These are phyloP conservation scores for Microtus pennsylvanicus DNA, from an alignment of 2,113 vertebrate genomes.

Conservation along the genomic window DNA sequence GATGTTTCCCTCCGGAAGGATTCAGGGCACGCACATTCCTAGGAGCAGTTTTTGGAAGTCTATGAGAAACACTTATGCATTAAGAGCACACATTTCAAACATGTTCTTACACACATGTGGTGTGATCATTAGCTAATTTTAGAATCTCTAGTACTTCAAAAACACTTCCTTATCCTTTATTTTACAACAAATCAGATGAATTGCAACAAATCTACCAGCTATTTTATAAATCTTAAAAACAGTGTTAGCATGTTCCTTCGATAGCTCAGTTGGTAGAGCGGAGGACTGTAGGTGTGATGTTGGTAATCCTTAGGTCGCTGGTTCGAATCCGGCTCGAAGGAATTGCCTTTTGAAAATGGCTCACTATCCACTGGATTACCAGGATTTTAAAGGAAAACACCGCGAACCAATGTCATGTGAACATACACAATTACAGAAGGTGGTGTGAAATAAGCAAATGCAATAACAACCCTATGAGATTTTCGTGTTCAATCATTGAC, in stretches of 20 bases:
- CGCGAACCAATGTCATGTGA: background rate
- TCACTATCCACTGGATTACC: too few relatives aligned
- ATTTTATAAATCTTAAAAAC: background rate
- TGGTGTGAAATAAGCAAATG: background rate
- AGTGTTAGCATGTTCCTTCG: slow-evolving; percentile 78
- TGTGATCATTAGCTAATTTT: background rate
- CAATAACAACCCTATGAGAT: background rate
- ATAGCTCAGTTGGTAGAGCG: slow-evolving; percentile 98
- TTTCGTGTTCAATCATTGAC: background rate
- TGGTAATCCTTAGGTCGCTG: slow-evolving; percentile 96
- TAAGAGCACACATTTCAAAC: background rate
- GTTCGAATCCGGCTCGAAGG: slow-evolving; percentile 96
- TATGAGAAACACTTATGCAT: background rate
- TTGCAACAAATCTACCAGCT: background rate
- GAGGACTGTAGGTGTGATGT: slow-evolving; percentile 89
- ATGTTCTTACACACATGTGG: background rate
- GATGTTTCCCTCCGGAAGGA: background rate
- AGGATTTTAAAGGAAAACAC: background rate
- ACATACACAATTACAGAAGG: too few relatives aligned
- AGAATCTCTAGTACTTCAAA: background rate
- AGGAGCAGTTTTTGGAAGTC: background rate
- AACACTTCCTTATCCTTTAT: background rate
- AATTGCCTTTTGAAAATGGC: rapidly evolving
- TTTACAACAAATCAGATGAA: rapidly evolving
- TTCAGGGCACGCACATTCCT: background rate